phyloP scores from a whole-genome alignment of 2,113 vertebrate species.

The Sinocyclocheilus anophthalmus region DNA sequence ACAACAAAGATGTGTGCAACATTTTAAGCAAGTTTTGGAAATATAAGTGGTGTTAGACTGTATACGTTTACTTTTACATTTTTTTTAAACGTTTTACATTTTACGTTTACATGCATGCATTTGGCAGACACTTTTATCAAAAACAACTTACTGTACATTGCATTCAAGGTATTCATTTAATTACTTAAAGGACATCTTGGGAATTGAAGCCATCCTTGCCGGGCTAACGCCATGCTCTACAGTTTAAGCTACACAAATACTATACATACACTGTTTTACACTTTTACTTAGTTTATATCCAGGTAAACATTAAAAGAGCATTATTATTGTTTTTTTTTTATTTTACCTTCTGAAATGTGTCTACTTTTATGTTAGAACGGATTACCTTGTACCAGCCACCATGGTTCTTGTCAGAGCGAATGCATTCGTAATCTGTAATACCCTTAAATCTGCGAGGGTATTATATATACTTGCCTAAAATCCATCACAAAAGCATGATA shows the following conservation, averaged over 20 bases:
- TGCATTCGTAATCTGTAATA: neutral
- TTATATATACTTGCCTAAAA: neutral
- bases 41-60: neutral
- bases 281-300: neutral
- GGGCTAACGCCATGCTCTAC: neutral
- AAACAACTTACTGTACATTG: neutral
- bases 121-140: neutral
- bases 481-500: conserved; percentile 13
- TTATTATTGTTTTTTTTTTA: neutral
- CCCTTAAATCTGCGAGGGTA: neutral
- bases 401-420: neutral
- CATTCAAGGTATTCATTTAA: neutral
- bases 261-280: neutral
- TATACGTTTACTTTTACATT: too few relatives aligned
- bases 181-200: neutral
- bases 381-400: conserved; percentile 6
- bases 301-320: neutral
- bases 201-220: neutral
- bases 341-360: neutral
- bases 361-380: neutral
- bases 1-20: too few relatives aligned
- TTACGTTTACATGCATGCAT: neutral
- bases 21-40: neutral
- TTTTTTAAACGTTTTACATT: too few relatives aligned
- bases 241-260: neutral